A percentile compares a stretch with the other conserved stretches of the same genome.
Conservation (phyloP, 2,888 invertebrate genomes). For the Calameuta pallipes region DNA sequence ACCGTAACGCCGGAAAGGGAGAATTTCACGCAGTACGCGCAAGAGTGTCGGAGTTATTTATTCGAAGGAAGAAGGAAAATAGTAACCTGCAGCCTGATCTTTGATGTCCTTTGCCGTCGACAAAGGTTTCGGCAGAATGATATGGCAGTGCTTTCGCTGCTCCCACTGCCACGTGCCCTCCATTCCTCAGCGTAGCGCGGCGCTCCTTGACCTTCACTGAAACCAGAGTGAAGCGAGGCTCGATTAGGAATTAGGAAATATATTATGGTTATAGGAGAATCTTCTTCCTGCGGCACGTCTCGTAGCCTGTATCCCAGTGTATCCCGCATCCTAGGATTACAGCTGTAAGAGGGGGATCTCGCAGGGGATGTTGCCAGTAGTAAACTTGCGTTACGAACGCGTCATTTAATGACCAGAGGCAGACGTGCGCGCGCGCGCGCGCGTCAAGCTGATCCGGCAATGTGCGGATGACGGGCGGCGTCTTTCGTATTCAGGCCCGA, state of each 20-base stretch:
- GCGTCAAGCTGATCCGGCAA: neutral
- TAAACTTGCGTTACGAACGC: neutral
- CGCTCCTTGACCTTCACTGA: slow-evolving; percentile 50
- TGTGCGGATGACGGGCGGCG: neutral
- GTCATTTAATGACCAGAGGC: neutral
- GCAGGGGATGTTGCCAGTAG: no score
- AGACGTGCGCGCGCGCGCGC: neutral
- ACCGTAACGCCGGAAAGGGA: neutral
- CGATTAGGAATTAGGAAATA: neutral
- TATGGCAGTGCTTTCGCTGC: slow-evolving; percentile 66
- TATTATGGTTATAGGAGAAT: neutral
- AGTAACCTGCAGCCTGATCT: slow-evolving; percentile 60
- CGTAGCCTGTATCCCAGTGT: neutral
- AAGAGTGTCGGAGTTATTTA: no score
- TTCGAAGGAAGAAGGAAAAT: neutral
- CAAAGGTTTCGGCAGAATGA: slow-evolving; percentile 61
- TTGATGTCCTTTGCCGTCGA: slow-evolving; percentile 58
- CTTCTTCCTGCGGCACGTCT: neutral
- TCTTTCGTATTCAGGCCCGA: neutral
- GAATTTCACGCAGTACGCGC: neutral
- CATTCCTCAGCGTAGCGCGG: slow-evolving; percentile 61
- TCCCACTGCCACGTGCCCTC: slow-evolving; percentile 63
- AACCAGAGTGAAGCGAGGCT: slow-evolving; percentile 25
- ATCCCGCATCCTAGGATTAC: no score
- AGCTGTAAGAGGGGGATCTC: no score